Percentiles rank a stretch among this genome's conserved stretches.
phyloP scores from a whole-genome alignment of 1,140 invertebrate species.

The Sycophila sp. region DNA sequence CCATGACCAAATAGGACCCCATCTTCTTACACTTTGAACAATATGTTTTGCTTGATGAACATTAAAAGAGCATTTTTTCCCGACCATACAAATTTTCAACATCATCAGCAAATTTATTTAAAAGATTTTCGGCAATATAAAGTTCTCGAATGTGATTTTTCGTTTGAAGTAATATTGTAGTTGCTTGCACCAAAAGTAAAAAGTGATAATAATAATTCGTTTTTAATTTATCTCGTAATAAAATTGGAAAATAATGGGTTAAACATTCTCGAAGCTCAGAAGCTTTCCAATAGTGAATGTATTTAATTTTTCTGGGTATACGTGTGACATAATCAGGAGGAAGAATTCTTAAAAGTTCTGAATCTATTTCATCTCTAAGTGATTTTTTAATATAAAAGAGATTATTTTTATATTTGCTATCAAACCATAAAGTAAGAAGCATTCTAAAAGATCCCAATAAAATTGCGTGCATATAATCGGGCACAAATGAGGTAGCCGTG shows the following conservation, averaged over 20 bases:
- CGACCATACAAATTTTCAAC: constrained; percentile 13
- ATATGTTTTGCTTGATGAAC: constrained; percentile 32
- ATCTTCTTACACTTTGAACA: constrained; percentile 9
- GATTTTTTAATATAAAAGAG: constrained; percentile 27
- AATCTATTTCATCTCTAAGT: constrained; percentile 10
- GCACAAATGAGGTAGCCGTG: constrained; percentile 22
- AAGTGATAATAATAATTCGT: constrained; percentile 32
- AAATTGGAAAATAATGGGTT: constrained; percentile 19
- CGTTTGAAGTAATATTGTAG: constrained; percentile 6
- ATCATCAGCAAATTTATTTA: too few species aligned
- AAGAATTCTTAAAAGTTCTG: not conserved
- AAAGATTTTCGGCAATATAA: too few species aligned
- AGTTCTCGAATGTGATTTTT: not conserved
- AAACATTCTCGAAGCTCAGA: constrained; percentile 23
- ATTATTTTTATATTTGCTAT: constrained; percentile 19
- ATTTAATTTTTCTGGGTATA: constrained; percentile 13
- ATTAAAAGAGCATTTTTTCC: constrained; percentile 32
- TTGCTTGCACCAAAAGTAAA: constrained; percentile 25
- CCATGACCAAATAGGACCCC: constrained; percentile 28
- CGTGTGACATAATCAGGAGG: constrained; percentile 27
- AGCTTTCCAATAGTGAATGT: constrained; percentile 32
- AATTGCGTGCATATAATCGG: too few species aligned
- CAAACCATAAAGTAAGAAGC: constrained; percentile 22
- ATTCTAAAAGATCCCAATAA: constrained; percentile 27
- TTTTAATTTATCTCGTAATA: constrained; percentile 24